Base-by-base conservation (phyloP, 2,113 vertebrate genomes). In the Perca flavescens region DNA sequence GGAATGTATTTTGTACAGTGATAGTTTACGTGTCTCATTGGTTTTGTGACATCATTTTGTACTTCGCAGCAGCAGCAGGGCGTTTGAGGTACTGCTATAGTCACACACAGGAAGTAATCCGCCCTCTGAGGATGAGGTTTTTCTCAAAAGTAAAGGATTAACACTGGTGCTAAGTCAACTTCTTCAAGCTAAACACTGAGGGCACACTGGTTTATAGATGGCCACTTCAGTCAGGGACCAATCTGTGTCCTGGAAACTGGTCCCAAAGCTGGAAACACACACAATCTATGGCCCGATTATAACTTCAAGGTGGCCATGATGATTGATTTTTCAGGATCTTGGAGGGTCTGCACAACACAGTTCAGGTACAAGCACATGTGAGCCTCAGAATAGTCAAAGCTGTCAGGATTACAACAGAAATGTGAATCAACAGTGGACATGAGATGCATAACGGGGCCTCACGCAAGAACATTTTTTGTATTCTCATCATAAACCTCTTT, bases 31-130 rank as follows among this genome's bases (percentile, higher is more conserved):
- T 93, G 87, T 91, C 75, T 90, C 63, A 71, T 85, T 85, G 83
- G 82, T 82, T 69, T 74, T 56, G 94, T 86, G 77, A 65, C 63
- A 34, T 84, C 88, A 85, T 87, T 93, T 93, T 87, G 93, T 95
- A 94, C 93, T 93, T 95, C 89, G 53, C 63, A 22, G 73, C 71
- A 54, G 57, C 57, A 63, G 9, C 19, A 58, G 94, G 92, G 92
- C 88, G 90, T 92, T 90, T 87, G 90, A 93, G 87, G 89, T 90
- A 82, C 94, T 88, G 90, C 56, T 85, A 28, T 17, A 47, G 56
- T 85, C 71, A 83, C 52, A 81, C 50, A 64, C 46, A 68, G 34
- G 65, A 21, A 70, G 67, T 70, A 34, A 14, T 21, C 25, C 5
- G 2, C 14, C 2, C 36, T 15, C 67, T 12, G 71, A 61, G 31